Percentiles rank a stretch among this genome's conserved stretches.
phyloP scores from a whole-genome alignment of 1,140 invertebrate species.

The Globodera ellingtonae region DNA sequence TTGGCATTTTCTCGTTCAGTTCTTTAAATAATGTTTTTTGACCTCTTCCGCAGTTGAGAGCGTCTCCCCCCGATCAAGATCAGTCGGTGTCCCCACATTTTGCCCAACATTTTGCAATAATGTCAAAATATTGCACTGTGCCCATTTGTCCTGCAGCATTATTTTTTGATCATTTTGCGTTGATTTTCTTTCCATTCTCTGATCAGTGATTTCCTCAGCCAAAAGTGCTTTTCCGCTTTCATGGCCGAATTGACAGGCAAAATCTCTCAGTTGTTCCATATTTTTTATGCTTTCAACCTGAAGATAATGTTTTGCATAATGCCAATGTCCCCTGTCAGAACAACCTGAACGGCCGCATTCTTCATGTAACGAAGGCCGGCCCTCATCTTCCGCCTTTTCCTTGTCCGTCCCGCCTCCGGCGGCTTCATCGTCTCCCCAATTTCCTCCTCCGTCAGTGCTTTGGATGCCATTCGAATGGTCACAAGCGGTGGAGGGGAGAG shows the following conservation, averaged over 20 bases:
- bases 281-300: not conserved
- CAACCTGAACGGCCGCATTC: conserved; percentile 24
- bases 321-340: not conserved
- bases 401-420: not conserved
- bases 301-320: not conserved
- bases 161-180: not conserved
- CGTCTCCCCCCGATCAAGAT: not conserved
- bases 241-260: not conserved
- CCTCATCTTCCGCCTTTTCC: conserved; percentile 14
- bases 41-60: not conserved
- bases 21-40: not conserved
- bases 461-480: conserved; percentile 28
- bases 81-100: not conserved
- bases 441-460: conserved; percentile 11
- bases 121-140: not conserved
- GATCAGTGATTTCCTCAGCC: not conserved
- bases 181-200: not conserved
- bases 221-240: not conserved
- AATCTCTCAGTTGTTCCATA: not conserved
- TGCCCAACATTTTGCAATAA: not conserved
- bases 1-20: not conserved
- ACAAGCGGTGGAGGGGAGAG: conserved; percentile 5
- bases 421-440: not conserved
- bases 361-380: conserved; percentile 19
- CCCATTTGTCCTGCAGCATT: not conserved